phyloP scores from a whole-genome alignment of 2,113 vertebrate genomes.

The Antigone vipio region DNA sequence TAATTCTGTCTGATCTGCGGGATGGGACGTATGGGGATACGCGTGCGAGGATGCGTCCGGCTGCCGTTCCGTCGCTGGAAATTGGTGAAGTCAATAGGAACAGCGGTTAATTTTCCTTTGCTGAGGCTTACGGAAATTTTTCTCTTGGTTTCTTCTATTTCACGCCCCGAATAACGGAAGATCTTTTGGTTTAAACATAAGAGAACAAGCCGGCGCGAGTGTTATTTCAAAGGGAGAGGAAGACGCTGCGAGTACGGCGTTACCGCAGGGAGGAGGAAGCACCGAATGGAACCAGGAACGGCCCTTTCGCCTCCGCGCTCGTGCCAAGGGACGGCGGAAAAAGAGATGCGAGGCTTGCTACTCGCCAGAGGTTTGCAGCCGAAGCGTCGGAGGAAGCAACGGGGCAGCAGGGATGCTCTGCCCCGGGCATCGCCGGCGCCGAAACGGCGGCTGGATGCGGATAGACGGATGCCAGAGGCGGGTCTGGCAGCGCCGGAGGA shows the following conservation, averaged over 20 bases:
- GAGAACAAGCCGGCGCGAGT: background rate
- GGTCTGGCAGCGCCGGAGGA: background rate
- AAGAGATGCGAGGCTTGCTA: background rate
- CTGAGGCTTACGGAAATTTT: background rate
- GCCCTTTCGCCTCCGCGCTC: background rate
- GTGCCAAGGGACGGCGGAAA: accelerated
- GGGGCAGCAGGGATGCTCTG: background rate
- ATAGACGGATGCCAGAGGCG: accelerated
- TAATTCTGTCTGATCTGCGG: background rate
- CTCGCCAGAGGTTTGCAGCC: background rate
- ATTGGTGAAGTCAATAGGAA: background rate
- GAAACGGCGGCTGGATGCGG: accelerated
- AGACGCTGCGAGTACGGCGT: background rate
- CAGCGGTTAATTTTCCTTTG: background rate
- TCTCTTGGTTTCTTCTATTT: background rate
- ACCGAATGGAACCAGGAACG: background rate
- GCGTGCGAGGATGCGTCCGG: background rate
- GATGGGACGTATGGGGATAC: accelerated
- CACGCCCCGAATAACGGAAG: background rate
- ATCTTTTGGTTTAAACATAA: background rate
- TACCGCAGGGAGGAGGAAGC: background rate
- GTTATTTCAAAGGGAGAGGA: background rate
- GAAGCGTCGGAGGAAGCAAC: accelerated
- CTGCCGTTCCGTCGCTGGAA: background rate
- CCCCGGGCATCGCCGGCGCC: background rate